Percentiles rank a stretch among this genome's conserved stretches.
These are phyloP conservation scores for Psophia crepitans DNA, from an alignment of 2,113 vertebrate species.

Conservation along the genomic window DNA sequence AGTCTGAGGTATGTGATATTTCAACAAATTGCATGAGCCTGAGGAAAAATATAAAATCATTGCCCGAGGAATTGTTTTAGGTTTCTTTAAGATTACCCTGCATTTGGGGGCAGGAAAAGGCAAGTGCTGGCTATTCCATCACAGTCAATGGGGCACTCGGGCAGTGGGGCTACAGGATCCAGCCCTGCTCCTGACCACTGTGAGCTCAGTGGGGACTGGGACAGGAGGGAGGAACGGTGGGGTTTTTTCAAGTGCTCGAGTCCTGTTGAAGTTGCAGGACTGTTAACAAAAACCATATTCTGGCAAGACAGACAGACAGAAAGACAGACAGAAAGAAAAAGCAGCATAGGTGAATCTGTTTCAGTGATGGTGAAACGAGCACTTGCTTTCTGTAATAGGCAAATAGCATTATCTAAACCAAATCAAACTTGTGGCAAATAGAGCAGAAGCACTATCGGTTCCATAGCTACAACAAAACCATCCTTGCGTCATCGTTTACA, in stretches of 20 bases:
- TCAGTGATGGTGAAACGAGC: neutral
- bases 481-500: neutral
- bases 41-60: neutral
- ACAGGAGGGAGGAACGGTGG: neutral
- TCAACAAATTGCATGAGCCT: neutral
- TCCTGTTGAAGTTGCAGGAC: neutral
- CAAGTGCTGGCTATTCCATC: neutral
- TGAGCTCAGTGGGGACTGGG: neutral
- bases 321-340: neutral
- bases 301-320: neutral
- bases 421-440: neutral
- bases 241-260: neutral
- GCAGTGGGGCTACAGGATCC: neutral
- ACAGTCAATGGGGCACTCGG: neutral
- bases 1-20: slow-evolving; percentile 67
- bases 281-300: neutral
- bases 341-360: neutral
- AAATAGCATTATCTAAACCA: neutral
- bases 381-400: neutral
- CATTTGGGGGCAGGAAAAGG: neutral
- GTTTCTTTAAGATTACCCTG: neutral
- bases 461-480: neutral
- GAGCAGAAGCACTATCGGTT: neutral
- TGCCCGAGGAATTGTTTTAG: neutral
- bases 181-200: neutral